Percentiles rank a stretch among this genome's conserved stretches.
Conservation (phyloP, 2,797 vertebrate genomes). For the Oryzias dopingdopingensis region DNA sequence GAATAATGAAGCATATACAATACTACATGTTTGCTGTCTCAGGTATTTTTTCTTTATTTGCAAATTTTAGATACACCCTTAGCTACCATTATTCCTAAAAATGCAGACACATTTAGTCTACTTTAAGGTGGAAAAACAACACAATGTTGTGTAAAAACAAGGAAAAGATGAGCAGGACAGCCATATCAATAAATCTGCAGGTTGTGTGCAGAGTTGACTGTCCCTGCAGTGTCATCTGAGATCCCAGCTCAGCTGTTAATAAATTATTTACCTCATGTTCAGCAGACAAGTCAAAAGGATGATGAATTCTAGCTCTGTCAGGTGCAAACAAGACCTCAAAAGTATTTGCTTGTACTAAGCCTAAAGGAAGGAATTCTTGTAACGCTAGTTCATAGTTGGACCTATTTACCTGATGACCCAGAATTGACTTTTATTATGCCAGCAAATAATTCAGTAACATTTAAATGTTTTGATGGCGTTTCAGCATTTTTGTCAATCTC, state of each 20-base stretch:
- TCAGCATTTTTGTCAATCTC: too few species aligned
- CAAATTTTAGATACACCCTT: too few species aligned
- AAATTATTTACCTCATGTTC: slow-evolving; percentile 49
- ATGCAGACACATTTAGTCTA: slow-evolving; percentile 2
- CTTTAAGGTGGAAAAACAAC: not conserved
- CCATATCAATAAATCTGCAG: slow-evolving; percentile 15
- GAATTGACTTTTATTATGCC: not conserved
- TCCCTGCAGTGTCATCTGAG: slow-evolving; percentile 5
- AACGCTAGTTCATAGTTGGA: not conserved
- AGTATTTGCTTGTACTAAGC: not conserved
- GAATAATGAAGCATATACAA: not conserved
- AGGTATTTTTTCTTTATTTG: too few species aligned
- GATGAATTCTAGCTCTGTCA: slow-evolving; percentile 7
- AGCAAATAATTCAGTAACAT: too few species aligned
- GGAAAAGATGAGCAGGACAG: slow-evolving; percentile 1
- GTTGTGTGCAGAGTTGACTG: not conserved
- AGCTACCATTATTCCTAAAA: not conserved
- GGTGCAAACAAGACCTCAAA: not conserved
- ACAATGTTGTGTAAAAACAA: slow-evolving; percentile 4
- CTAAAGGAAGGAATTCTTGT: slow-evolving; percentile 1
- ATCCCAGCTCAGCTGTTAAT: slow-evolving; percentile 36
- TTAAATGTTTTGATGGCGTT: too few species aligned
- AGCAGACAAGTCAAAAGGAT: slow-evolving; percentile 17
- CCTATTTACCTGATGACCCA: not conserved
- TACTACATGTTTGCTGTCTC: too few species aligned